Evolutionary conservation across 2,888 invertebrate genomes (phyloP), one percentile per base, ranked within the genome.

Genomic region (Mesorhabditis sp.): DNA sequence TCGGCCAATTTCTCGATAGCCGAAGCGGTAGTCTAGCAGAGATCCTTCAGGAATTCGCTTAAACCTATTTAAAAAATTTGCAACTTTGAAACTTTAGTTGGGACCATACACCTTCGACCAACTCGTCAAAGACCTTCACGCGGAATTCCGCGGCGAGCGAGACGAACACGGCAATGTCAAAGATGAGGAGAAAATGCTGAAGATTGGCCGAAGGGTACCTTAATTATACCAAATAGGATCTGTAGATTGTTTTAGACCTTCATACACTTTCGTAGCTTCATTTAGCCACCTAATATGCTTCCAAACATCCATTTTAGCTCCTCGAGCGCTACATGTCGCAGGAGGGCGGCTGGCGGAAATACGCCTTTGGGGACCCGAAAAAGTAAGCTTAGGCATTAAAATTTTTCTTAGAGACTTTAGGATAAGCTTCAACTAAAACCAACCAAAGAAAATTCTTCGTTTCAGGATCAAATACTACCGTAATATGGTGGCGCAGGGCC

Each of bases 401-500:
- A 50, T 50, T 50, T 50, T 2, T 13, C n/a, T 50, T 50, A n/a
- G 58, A 50, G 58, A 50, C 58, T 13, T 13, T 10, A n/a, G n/a
- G 1, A 50, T 13, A 50, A 50, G 58, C 58, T 50, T 50, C 7
- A 50, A 50, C n/a, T 50, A 13, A n/a, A 10, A 13, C 7, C n/a
- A 50, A 13, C n/a, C n/a, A 10, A 50, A 50, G n/a, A 50, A 10
- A 13, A 50, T 50, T 50, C 1, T 28, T 28, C 28, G 1, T 28
- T 50, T 50, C 58, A 50, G 58, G n/a, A 50, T 50, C 10, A 50
- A 50, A n/a, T 50, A 50, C 58, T 50, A 50, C n/a, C 58, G 58
- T 2, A 50, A 50, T n/a, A 13, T 50, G 58, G 58, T 50, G 58
- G 58, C 58, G 7, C 58, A n/a, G n/a, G 7, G 58, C 10, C 1